phyloP scores from a whole-genome alignment of 2,797 vertebrate genomes.

The Triplophysa yarkandensis region DNA sequence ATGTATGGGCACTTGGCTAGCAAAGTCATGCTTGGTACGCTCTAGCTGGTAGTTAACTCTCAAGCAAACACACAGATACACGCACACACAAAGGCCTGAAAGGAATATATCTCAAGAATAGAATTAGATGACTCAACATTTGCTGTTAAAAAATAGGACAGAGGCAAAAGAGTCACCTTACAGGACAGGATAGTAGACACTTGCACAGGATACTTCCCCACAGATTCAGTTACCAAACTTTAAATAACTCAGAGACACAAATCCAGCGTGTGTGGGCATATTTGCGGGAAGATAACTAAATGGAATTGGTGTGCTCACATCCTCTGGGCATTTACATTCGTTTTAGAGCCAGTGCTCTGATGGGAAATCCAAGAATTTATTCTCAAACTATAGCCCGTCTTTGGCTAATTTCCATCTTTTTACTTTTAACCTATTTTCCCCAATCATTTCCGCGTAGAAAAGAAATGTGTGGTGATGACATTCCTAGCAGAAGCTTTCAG shows the following conservation, averaged over 20 bases:
- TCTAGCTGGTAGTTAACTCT: slow-evolving; percentile 29
- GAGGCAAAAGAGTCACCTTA: slow-evolving; percentile 47
- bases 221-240: slow-evolving; percentile 47
- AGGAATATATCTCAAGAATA: slow-evolving; percentile 34
- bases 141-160: slow-evolving; percentile 30
- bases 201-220: slow-evolving; percentile 45
- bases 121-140: slow-evolving; percentile 49
- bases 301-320: slow-evolving; percentile 25
- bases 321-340: slow-evolving; percentile 27
- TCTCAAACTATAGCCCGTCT: slow-evolving; percentile 2
- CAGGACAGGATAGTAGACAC: slow-evolving; percentile 44
- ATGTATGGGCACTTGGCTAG: background rate
- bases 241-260: slow-evolving; percentile 41
- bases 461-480: background rate
- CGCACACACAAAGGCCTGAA: slow-evolving; percentile 2
- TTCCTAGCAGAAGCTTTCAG: background rate
- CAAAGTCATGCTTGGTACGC: slow-evolving; percentile 29
- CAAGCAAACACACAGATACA: background rate
- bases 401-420: slow-evolving; percentile 33
- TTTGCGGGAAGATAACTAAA: slow-evolving; percentile 33
- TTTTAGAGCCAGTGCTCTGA: slow-evolving; percentile 15
- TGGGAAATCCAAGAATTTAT: slow-evolving; percentile 14
- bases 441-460: background rate
- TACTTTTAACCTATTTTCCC: slow-evolving; percentile 19
- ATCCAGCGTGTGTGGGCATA: slow-evolving; percentile 24